A percentile compares a stretch with the other conserved stretches of the same genome.
Conservation (phyloP, 2,797 vertebrate species). For the Squalus acanthias region DNA sequence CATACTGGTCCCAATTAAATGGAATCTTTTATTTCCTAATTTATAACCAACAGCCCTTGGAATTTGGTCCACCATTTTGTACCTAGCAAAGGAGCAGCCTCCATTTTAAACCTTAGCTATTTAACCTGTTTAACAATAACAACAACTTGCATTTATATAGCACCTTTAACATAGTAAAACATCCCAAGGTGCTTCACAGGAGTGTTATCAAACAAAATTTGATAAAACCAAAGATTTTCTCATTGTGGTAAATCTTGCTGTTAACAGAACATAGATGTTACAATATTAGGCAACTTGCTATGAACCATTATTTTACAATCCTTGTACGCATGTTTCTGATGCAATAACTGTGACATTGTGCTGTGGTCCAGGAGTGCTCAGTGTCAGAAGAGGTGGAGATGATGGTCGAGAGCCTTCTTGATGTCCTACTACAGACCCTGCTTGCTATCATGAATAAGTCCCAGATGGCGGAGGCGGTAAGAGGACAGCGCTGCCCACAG, state of each 20-base stretch:
- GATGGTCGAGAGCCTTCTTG: slow-evolving; percentile 98
- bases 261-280: neutral
- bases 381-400: slow-evolving; percentile 98
- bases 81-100: neutral
- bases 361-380: slow-evolving; percentile 75
- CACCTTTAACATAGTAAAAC: neutral
- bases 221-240: neutral
- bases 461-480: slow-evolving; percentile 95
- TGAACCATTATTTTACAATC: neutral
- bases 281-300: neutral
- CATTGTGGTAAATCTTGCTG: neutral
- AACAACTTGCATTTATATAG: neutral
- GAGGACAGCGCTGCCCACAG: slow-evolving; percentile 98
- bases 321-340: neutral
- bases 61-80: neutral
- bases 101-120: neutral
- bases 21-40: neutral
- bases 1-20: neutral
- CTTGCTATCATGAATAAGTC: slow-evolving; percentile 99
- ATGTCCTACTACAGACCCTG: slow-evolving; percentile 97
- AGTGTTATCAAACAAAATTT: neutral
- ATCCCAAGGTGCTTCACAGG: neutral
- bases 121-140: neutral
- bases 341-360: neutral
- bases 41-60: neutral